Conservation (phyloP, 35 echinoderm and acorn worm genomes). For the Apostichopus parvimensis region DNA sequence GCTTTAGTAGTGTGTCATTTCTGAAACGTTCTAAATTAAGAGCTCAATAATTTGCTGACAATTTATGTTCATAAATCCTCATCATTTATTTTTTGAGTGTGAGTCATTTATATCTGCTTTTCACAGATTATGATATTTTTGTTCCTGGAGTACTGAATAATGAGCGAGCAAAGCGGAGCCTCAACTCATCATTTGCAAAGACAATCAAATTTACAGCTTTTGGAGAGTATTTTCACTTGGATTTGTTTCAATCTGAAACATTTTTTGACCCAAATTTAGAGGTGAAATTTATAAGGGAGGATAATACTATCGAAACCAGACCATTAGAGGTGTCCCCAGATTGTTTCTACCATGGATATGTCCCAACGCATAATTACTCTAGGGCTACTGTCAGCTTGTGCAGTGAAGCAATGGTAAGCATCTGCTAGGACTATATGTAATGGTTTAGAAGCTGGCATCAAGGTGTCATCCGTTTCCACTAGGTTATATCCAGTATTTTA, state of each 20-base stretch:
- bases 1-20: neutral
- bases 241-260: neutral
- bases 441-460: no score
- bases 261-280: conserved; percentile 33
- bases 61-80: no score
- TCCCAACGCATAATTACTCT: conserved; percentile 15
- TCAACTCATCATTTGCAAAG: neutral
- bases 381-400: conserved; percentile 15
- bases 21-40: neutral
- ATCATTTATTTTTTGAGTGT: no score
- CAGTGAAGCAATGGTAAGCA: conserved; percentile 8
- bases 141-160: neutral
- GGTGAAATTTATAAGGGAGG: neutral
- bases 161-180: neutral
- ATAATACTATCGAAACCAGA: neutral
- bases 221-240: conserved; percentile 21
- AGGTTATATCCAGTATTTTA: no score
- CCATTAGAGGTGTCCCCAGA: conserved; percentile 7
- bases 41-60: neutral
- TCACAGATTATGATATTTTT: conserved; percentile 29
- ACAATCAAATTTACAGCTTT: conserved; percentile 5
- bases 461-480: no score
- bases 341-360: conserved; percentile 30
- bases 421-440: no score
- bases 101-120: neutral